Conservation (phyloP, 2,797 vertebrate genomes). For the Nyctalus aviator region DNA sequence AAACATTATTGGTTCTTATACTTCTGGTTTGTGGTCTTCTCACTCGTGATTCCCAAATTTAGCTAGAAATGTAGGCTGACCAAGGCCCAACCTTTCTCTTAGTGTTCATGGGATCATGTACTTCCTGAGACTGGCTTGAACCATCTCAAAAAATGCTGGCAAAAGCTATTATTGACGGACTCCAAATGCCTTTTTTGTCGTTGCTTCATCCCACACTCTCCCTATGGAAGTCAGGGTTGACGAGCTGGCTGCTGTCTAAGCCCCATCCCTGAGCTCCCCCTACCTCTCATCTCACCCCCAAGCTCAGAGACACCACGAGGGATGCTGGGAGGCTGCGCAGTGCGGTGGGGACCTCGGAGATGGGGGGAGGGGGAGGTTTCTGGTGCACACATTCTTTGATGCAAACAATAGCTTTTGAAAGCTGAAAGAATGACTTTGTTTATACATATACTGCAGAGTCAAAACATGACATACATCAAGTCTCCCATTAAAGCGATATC, state of each 20-base stretch:
- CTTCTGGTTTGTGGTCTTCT: background rate
- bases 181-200: background rate
- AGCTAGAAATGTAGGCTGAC: slow-evolving; percentile 27
- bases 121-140: background rate
- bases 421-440: background rate
- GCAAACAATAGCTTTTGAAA: background rate
- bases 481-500: background rate
- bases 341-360: background rate
- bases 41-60: background rate
- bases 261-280: background rate
- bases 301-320: background rate
- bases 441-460: background rate
- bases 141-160: background rate
- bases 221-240: background rate
- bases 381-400: background rate
- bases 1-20: background rate
- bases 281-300: background rate
- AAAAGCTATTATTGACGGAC: background rate
- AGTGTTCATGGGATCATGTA: background rate
- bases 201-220: background rate
- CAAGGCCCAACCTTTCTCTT: background rate
- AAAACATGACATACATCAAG: background rate
- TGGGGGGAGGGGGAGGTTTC: background rate
- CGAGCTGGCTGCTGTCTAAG: background rate
- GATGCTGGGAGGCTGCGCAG: background rate